A percentile compares a stretch with the other conserved stretches of the same genome.
phyloP scores from a whole-genome alignment of 1,140 invertebrate genomes.

The Charaxes varanes region DNA sequence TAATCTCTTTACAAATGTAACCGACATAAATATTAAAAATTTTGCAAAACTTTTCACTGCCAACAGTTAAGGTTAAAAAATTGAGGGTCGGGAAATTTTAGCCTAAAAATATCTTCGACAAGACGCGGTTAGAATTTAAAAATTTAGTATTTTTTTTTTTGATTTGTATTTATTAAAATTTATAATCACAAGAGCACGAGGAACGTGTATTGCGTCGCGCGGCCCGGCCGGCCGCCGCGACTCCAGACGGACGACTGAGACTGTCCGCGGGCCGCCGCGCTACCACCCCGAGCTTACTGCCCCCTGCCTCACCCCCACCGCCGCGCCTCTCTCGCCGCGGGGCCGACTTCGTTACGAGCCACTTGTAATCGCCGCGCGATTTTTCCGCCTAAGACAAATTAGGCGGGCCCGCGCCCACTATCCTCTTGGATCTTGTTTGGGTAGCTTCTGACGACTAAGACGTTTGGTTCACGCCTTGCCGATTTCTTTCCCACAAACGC shows the following conservation, averaged over 20 bases:
- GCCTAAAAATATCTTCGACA: slow-evolving; percentile 70
- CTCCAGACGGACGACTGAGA: slow-evolving; percentile 70
- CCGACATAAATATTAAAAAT: slow-evolving; percentile 72
- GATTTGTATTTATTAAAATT: slow-evolving; percentile 67
- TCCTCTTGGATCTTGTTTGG: slow-evolving; percentile 44
- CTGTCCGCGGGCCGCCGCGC: slow-evolving; percentile 38
- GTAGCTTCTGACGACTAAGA: slow-evolving; percentile 53
- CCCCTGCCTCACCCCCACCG: slow-evolving; percentile 22
- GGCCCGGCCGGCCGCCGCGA: slow-evolving; percentile 67
- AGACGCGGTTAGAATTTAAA: slow-evolving; percentile 56
- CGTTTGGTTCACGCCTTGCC: slow-evolving; percentile 36
- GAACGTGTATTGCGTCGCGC: slow-evolving; percentile 69
- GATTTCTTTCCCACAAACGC: slow-evolving; percentile 18
- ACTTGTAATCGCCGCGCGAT: slow-evolving; percentile 71
- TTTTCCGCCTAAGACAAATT: slow-evolving; percentile 73
- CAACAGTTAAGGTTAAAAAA: slow-evolving; percentile 61
- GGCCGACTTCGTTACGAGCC: slow-evolving; percentile 69
- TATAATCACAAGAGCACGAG: slow-evolving; percentile 72
- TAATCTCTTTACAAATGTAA: slow-evolving; percentile 70
- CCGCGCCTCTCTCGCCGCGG: slow-evolving; percentile 32
- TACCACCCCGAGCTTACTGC: slow-evolving; percentile 28
- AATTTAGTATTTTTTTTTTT: slow-evolving; percentile 43
- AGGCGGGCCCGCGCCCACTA: slow-evolving; percentile 54
- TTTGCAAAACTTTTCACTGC: slow-evolving; percentile 64
- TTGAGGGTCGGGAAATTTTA: slow-evolving; percentile 48